A percentile compares a stretch with the other conserved stretches of the same genome.
Conservation (phyloP, 1,140 invertebrate genomes). For the Panulirus ornatus region DNA sequence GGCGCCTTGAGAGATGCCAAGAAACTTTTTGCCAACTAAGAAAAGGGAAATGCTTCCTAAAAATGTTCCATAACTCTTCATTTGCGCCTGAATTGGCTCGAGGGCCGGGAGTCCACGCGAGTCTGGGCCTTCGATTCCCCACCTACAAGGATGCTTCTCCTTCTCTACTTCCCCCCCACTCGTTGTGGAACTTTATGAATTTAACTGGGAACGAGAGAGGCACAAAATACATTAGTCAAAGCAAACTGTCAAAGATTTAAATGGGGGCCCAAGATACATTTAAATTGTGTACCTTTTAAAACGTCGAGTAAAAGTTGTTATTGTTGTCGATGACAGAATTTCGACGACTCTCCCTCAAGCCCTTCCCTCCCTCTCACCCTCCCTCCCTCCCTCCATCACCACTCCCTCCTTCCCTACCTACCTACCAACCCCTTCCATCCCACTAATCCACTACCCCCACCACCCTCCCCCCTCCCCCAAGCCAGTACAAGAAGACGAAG, state of each 20-base stretch:
- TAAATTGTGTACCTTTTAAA: constrained; percentile 74
- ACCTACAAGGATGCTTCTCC: constrained; percentile 22
- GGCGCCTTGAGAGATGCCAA: constrained; percentile 71
- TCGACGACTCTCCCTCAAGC: constrained; percentile 51
- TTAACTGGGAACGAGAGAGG: constrained; percentile 67
- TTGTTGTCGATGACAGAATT: constrained; percentile 72
- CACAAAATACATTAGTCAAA: constrained; percentile 73
- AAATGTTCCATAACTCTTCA: constrained; percentile 70
- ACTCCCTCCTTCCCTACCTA: neutral
- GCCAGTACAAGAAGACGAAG: no score
- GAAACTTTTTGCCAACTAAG: constrained; percentile 71
- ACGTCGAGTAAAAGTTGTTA: constrained; percentile 71
- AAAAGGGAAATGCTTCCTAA: constrained; percentile 60
- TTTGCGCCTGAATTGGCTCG: constrained; percentile 66
- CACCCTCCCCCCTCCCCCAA: neutral
- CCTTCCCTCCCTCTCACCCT: neutral
- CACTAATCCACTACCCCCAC: no score
- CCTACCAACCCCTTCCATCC: no score
- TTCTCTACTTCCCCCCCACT: constrained; percentile 37
- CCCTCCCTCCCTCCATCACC: neutral
- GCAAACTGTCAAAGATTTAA: constrained; percentile 73
- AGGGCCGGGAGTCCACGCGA: constrained; percentile 12
- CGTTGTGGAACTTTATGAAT: constrained; percentile 69
- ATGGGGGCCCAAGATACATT: constrained; percentile 72
- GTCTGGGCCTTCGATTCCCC: constrained; percentile 15